These are phyloP conservation scores for Eidolon dupreanum DNA, from an alignment of 2,797 vertebrate species.

Conservation along the genomic window DNA sequence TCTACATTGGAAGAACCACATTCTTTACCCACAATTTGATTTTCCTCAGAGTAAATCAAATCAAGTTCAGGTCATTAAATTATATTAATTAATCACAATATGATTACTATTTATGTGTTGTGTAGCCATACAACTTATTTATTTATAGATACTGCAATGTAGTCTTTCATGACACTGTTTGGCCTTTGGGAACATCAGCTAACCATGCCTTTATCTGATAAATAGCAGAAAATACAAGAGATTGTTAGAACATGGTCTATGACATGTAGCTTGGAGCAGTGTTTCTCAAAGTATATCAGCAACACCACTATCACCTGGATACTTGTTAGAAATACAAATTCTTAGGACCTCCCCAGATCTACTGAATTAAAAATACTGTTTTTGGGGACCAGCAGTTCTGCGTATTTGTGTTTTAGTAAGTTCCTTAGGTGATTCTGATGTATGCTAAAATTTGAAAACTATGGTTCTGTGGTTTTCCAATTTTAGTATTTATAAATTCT, in stretches of 20 bases:
- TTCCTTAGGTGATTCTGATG: background rate
- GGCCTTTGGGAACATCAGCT: background rate
- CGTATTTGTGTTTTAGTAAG: background rate
- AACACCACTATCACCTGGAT: background rate
- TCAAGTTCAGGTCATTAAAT: background rate
- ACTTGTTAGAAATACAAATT: background rate
- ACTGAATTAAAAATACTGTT: background rate
- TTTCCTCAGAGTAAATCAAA: background rate
- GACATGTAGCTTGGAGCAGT: background rate
- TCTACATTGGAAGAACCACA: background rate
- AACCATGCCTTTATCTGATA: background rate
- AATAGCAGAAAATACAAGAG: background rate
- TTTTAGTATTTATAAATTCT: background rate
- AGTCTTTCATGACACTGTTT: background rate
- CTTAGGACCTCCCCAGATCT: background rate
- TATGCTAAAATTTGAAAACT: background rate
- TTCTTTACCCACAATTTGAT: background rate
- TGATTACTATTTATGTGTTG: background rate
- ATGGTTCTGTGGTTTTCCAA: background rate
- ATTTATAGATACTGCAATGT: background rate
- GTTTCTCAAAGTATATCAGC: background rate
- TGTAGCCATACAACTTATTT: background rate
- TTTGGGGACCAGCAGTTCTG: rapidly evolving
- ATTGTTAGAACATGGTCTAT: background rate
- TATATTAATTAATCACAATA: background rate